Percentiles rank a stretch among this genome's conserved stretches.
Evolutionary conservation across 2,888 invertebrate genomes (phyloP).

Genomic region (Stenoptilia bipunctidactyla): DNA sequence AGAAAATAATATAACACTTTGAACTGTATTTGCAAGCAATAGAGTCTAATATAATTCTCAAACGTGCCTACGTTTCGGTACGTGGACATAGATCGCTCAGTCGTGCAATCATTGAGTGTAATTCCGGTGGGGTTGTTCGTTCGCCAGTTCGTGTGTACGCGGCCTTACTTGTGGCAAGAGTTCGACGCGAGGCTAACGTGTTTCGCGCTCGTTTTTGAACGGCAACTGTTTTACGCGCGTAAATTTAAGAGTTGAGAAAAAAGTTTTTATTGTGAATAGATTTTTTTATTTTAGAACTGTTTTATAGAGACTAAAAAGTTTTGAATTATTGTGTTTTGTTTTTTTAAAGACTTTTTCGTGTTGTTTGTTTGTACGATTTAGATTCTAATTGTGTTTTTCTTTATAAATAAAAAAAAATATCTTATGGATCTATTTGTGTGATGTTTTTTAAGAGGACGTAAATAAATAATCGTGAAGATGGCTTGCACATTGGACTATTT

Average conservation of each 20-base stretch:
- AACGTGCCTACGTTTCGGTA: slow-evolving; percentile 46
- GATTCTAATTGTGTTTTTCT: too few species aligned
- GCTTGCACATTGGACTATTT: background rate
- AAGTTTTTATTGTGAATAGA: background rate
- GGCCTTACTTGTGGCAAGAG: slow-evolving; percentile 45
- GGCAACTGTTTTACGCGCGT: background rate
- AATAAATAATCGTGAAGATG: background rate
- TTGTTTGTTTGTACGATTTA: too few species aligned
- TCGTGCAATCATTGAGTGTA: slow-evolving; percentile 36
- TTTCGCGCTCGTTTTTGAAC: background rate
- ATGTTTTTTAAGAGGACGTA: background rate
- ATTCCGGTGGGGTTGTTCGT: slow-evolving; percentile 67
- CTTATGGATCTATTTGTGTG: background rate
- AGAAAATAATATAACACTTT: slow-evolving; percentile 35
- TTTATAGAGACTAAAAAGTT: background rate
- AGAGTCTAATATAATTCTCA: too few species aligned
- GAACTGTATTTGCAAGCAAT: background rate
- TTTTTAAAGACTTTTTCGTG: too few species aligned
- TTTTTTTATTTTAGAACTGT: background rate
- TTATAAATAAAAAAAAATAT: too few species aligned
- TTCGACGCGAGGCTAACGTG: slow-evolving; percentile 34
- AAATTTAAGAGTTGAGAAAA: background rate
- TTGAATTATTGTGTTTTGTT: too few species aligned
- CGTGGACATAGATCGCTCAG: background rate
- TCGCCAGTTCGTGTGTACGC: slow-evolving; percentile 51